Base-by-base conservation (phyloP, 2,888 invertebrate genomes). In the Helicoverpa assulta region DNA sequence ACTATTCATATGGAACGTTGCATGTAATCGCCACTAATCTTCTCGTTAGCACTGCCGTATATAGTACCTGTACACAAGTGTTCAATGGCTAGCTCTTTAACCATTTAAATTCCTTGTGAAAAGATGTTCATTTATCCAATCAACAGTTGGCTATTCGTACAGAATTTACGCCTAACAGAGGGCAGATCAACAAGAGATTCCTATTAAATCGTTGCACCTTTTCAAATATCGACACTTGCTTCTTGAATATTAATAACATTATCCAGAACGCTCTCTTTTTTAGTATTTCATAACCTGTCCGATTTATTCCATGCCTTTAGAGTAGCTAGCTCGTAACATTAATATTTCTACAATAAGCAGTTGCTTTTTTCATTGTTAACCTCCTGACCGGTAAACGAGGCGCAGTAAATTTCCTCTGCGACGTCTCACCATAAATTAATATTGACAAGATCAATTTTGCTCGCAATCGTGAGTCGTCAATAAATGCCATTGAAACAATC, bases 361-460 rank as follows among this genome's bases (percentile, higher is more conserved):
- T 51, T 21, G 50, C 55, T 33, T 43, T 55, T 65, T 14, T 68
- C 29, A 59, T 55, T 51, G 19, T 75, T 69, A 33, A 73, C 72
- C 61, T 12, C 19, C 61, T 73, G 76, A 75, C 70, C 55, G 55
- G 12, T 52, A 10, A 16, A 61, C 70, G 61, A 29, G 43, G 29
- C 55, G 51, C 70, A 69, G 52, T 76, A 69, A 61, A 69, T 61
- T 47, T 43, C 70, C 43, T 37, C 19, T 19, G 61, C 51, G 70
- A 56, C 51, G 72, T 50, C 12, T 26, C 29, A 10, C 60, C 47
- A 43, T 75, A 69, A 75, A 75, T 69, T 75, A 61, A 29, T 33
- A 75, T 69, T 75, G 70, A 29, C 43, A 29, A 12, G 61, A 50
- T 61, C 76, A 73, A 75, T 75, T 69, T 75, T 12, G 43, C 55